phyloP scores from a whole-genome alignment of 2,113 vertebrate species.

The Sander vitreus region DNA sequence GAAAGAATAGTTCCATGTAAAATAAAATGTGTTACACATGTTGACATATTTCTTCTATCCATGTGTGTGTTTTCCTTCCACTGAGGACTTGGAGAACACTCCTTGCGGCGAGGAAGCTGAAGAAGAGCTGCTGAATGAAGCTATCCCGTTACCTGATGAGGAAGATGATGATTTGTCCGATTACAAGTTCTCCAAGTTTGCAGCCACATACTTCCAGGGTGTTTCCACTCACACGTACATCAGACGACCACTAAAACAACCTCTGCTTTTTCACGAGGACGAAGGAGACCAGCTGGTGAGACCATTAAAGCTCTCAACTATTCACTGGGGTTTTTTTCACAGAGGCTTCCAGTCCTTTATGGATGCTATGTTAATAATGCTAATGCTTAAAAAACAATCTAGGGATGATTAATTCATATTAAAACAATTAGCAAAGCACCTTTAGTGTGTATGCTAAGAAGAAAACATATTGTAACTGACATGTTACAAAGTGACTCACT shows the following conservation, averaged over 20 bases:
- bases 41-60: neutral
- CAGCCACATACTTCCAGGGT: constrained; percentile 97
- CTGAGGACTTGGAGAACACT: constrained; percentile 90
- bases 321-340: no score
- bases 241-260: constrained; percentile 93
- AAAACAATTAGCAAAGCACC: no score
- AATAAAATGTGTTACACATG: neutral
- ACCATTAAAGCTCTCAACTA: no score
- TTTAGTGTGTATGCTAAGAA: no score
- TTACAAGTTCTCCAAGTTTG: constrained; percentile 97
- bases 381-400: no score
- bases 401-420: no score
- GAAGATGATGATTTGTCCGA: constrained; percentile 96
- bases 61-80: neutral
- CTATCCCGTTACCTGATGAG: constrained; percentile 92
- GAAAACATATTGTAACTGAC: no score
- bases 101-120: constrained; percentile 81
- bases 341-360: no score
- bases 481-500: neutral
- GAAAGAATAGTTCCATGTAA: neutral
- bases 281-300: constrained; percentile 98
- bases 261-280: constrained; percentile 94
- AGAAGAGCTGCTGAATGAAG: constrained; percentile 90
- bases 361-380: no score
- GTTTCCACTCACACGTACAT: constrained; percentile 92